These are phyloP conservation scores for Taurulus bubalis DNA, from an alignment of 2,113 vertebrate genomes.

Conservation along the genomic window DNA sequence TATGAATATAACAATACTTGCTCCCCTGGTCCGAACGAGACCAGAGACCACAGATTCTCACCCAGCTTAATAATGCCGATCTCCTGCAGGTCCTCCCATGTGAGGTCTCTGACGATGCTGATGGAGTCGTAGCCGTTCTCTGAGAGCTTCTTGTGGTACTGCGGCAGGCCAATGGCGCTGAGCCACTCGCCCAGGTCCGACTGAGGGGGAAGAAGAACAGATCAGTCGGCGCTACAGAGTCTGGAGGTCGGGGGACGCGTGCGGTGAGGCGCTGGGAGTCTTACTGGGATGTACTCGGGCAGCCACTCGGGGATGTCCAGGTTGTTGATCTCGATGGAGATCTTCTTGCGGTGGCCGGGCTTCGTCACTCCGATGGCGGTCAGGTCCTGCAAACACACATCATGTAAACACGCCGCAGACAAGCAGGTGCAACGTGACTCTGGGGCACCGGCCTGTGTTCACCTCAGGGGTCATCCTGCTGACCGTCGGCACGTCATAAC, in stretches of 20 bases:
- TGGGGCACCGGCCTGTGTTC: background rate
- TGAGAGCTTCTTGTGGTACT: constrained; percentile 94
- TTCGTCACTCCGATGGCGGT: constrained; percentile 97
- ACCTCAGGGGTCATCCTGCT: constrained; percentile 99
- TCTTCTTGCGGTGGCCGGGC: constrained; percentile 96
- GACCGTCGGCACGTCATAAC: constrained; percentile 97
- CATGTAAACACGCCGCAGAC: background rate
- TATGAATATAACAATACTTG: too few species aligned
- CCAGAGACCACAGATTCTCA: constrained; percentile 69
- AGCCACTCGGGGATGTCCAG: constrained; percentile 95
- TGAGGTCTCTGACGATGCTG: constrained; percentile 92
- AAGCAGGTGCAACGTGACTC: background rate
- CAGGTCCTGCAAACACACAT: constrained; percentile 86
- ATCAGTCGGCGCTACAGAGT: background rate
- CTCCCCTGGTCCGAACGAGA: too few species aligned
- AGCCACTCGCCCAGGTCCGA: constrained; percentile 93
- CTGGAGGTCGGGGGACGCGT: background rate
- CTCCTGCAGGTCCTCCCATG: constrained; percentile 96
- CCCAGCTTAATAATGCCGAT: constrained; percentile 96
- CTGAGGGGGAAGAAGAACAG: constrained; percentile 70
- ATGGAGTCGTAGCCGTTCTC: constrained; percentile 97
- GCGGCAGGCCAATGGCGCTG: constrained; percentile 90
- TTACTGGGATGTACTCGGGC: constrained; percentile 92
- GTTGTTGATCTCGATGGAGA: constrained; percentile 92
- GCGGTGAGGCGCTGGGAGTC: background rate